Evolutionary conservation across 2,113 vertebrate genomes (phyloP), one percentile per base, ranked within the genome.

Genomic region (Prietella phreatophila): DNA sequence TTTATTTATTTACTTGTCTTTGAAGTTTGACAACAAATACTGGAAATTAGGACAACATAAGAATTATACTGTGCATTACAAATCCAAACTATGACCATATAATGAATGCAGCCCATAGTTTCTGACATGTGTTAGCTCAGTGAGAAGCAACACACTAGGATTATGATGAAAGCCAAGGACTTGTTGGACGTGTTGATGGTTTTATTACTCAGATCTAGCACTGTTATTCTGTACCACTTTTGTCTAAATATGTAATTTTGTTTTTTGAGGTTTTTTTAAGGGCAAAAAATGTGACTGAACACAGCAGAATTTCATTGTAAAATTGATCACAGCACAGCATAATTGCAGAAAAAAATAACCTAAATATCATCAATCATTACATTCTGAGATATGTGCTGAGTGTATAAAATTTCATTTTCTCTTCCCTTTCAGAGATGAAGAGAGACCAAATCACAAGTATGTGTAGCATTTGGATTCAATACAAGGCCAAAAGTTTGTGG

Each of bases 371-470:
- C 83, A 56, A 53, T 71, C 36, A 71, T 33, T 85, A 85, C 53
- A 20, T 61, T 47, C 39, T 61, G 39, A 63, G 17, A 53, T 75
- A 63, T 47, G 53, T 85, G 36, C 55, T 84, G 67, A 65, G 14
- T 47, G 19, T 75, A 2, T 73, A 25, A 22, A 67, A 50, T 55
- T 4, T 33, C 85, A 50, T 89, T 93, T 20, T 88, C 86, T 89
- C 95, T 92, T 84, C 73, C 92, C 58, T 92, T 47, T 91, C 95
- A 99, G 98, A 97, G 91, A 95, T 97, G 89, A 96, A 96, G 92
- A 96, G 94, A 93, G 97, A 97, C 92, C 95, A 97, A 92, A 91
- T 96, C 89, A 98, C 97, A 93, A 97, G 98, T 99, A 96, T 98
- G 97, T 97, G 56, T 14, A 2, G 5, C 56, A 5, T 86, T 79